phyloP scores from a whole-genome alignment of 2,113 vertebrate species.

The Martes martes region DNA sequence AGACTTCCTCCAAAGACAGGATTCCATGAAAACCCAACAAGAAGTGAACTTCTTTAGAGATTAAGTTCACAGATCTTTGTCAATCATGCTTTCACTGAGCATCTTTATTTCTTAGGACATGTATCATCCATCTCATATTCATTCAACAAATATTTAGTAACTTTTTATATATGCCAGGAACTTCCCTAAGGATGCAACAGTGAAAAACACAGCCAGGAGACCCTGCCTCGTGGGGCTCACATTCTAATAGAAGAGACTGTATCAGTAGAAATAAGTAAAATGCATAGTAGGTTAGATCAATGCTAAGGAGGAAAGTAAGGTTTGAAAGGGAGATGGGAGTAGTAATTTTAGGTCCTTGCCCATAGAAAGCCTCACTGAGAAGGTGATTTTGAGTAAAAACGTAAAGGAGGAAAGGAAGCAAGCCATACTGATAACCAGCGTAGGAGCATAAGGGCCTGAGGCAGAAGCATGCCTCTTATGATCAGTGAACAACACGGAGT shows the following conservation, averaged over 20 bases:
- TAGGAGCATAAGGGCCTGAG: not conserved
- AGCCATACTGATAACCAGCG: not conserved
- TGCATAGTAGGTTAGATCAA: not conserved
- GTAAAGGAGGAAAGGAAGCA: not conserved
- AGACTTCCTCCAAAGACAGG: conserved; percentile 8
- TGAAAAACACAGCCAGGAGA: not conserved
- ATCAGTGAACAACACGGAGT: not conserved
- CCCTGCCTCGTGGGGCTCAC: not conserved
- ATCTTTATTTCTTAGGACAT: conserved; percentile 28
- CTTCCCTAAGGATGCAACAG: not conserved
- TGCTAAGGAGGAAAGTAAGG: conserved; percentile 23
- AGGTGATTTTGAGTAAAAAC: not conserved
- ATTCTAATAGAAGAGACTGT: not conserved
- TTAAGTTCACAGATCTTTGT: not conserved
- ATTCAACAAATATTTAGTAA: not conserved
- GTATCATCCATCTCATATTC: not conserved
- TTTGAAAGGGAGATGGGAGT: not conserved
- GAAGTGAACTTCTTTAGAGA: not conserved
- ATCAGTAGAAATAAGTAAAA: conserved; percentile 36
- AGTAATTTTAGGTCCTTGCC: not conserved
- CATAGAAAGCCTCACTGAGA: not conserved
- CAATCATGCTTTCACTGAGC: conserved; percentile 36
- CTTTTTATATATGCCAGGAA: not conserved
- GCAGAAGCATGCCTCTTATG: not conserved
- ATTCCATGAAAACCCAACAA: not conserved